phyloP scores from a whole-genome alignment of 2,113 vertebrate genomes.

The Microcebus jonahi region DNA sequence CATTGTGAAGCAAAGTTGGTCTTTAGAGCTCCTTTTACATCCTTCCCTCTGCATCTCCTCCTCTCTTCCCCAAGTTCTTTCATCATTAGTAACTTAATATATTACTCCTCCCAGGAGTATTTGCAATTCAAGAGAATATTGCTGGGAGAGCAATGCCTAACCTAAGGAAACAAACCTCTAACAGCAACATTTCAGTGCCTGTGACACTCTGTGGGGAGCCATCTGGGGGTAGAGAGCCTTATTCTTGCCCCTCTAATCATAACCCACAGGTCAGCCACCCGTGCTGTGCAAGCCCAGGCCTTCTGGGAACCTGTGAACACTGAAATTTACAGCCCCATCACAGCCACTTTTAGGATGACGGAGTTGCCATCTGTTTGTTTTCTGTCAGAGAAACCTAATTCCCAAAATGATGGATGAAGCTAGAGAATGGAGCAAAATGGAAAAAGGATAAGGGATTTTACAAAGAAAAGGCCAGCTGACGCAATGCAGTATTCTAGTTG shows the following conservation, averaged over 20 bases:
- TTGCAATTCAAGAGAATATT: background rate
- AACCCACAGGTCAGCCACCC: background rate
- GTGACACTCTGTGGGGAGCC: background rate
- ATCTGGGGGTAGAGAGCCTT: background rate
- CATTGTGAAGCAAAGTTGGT: background rate
- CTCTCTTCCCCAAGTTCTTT: conserved; percentile 1
- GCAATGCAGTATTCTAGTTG: conserved; percentile 42
- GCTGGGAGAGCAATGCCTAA: background rate
- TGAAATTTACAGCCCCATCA: background rate
- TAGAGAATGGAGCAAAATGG: conserved; percentile 13
- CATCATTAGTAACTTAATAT: background rate
- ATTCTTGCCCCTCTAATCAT: background rate
- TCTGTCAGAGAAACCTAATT: conserved; percentile 53
- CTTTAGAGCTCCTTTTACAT: background rate
- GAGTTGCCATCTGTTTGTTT: conserved; percentile 63
- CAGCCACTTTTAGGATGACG: conserved; percentile 44
- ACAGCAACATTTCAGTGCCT: background rate
- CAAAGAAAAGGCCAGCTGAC: background rate
- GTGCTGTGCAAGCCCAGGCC: background rate
- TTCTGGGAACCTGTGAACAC: background rate
- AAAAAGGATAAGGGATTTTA: background rate
- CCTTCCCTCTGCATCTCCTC: background rate
- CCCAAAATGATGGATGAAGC: conserved; percentile 8
- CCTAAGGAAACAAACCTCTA: background rate
- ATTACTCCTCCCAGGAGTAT: background rate